A percentile compares a stretch with the other conserved stretches of the same genome.
These are phyloP conservation scores for Acronicta alni DNA, from an alignment of 2,888 invertebrate species.

Conservation along the genomic window DNA sequence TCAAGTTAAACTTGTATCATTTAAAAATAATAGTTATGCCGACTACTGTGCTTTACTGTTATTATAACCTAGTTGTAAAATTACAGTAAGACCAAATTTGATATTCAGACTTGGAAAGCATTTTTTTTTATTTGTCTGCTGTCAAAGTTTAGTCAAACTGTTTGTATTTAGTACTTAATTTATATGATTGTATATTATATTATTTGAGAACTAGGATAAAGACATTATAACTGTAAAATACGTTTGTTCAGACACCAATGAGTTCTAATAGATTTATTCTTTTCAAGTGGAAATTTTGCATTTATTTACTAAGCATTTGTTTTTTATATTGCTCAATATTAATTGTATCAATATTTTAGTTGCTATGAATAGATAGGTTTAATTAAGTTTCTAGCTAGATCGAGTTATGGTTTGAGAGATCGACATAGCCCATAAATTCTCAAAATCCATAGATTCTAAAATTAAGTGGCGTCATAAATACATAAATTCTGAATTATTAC, in stretches of 20 bases:
- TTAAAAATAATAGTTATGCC: slow-evolving; percentile 31
- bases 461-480: too few relatives aligned
- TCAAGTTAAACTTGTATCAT: slow-evolving; percentile 32
- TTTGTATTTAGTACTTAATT: slow-evolving; percentile 26
- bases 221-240: slow-evolving; percentile 47
- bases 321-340: slow-evolving; percentile 78
- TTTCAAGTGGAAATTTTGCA: slow-evolving; percentile 65
- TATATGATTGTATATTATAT: slow-evolving; percentile 45
- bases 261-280: slow-evolving; percentile 71
- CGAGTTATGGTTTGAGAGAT: slow-evolving; percentile 62
- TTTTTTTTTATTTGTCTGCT: slow-evolving; percentile 8
- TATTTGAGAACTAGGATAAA: slow-evolving; percentile 36
- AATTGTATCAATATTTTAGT: slow-evolving; percentile 63
- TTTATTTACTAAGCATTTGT: slow-evolving; percentile 74
- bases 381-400: slow-evolving; percentile 57
- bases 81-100: slow-evolving; percentile 34
- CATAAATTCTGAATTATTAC: too few relatives aligned
- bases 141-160: slow-evolving; percentile 26
- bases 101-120: slow-evolving; percentile 12
- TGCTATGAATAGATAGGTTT: slow-evolving; percentile 48
- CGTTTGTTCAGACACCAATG: slow-evolving; percentile 75
- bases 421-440: slow-evolving; percentile 16
- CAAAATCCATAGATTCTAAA: too few relatives aligned
- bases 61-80: slow-evolving; percentile 32
- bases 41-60: slow-evolving; percentile 41